Evolutionary conservation across 2,113 vertebrate species (phyloP).

Genomic region (Rhadina sibilatrix): DNA sequence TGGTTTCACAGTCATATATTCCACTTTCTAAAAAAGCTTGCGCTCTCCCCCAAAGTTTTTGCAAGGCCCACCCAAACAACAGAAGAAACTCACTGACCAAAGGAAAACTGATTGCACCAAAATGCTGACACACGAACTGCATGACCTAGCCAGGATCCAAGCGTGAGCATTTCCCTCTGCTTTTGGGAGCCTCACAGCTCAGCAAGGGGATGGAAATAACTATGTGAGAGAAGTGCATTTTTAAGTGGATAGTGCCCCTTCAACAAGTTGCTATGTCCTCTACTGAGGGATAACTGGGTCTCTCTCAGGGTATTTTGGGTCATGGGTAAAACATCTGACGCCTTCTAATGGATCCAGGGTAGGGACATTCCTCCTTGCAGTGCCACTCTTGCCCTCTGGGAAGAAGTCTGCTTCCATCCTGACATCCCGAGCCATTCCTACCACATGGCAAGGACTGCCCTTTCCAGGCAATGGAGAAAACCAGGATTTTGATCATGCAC

Average conservation of each 20-base stretch:
- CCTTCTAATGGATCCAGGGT: background rate
- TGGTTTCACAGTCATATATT: conserved; percentile 61
- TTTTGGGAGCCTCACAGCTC: background rate
- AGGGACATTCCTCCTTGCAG: background rate
- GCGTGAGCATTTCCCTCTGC: background rate
- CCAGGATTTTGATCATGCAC: background rate
- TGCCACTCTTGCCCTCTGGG: background rate
- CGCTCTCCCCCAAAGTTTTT: background rate
- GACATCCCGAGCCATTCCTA: background rate
- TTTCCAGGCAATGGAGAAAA: background rate
- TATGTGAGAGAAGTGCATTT: background rate
- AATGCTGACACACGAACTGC: background rate
- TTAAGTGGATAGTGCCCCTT: background rate
- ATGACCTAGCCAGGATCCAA: rapidly evolving
- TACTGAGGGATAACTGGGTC: background rate
- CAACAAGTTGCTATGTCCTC: background rate
- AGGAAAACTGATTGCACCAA: background rate
- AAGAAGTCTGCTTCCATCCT: background rate
- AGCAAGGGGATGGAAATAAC: background rate
- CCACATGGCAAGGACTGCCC: background rate
- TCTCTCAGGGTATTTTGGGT: background rate
- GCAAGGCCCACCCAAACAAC: conserved; percentile 57
- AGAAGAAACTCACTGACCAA: conserved; percentile 41
- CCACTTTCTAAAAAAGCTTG: conserved; percentile 45
- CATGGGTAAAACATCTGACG: background rate